These are phyloP conservation scores for Helostoma temminkii DNA, from an alignment of 2,797 vertebrate species.

Conservation along the genomic window DNA sequence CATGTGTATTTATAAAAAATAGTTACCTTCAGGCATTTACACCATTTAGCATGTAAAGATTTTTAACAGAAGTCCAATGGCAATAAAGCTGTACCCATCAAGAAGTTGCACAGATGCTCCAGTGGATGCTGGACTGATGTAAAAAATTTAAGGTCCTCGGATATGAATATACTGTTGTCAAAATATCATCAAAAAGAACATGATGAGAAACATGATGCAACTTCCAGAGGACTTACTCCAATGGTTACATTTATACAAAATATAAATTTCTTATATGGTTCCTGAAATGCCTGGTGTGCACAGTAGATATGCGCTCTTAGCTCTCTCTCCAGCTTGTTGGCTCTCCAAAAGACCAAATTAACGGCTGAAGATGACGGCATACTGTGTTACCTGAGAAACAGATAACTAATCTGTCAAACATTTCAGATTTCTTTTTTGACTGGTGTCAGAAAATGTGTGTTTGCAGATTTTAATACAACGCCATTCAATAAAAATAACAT, in stretches of 20 bases:
- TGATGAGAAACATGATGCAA: conserved; percentile 49
- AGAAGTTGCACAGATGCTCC: conserved; percentile 43
- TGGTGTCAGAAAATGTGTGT: no score
- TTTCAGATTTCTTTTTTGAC: no score
- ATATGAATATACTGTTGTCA: conserved; percentile 55
- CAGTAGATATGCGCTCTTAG: conserved; percentile 10
- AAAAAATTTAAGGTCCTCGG: conserved; percentile 47
- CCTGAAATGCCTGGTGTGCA: neutral
- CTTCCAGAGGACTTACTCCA: conserved; percentile 21
- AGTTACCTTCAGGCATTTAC: conserved; percentile 22
- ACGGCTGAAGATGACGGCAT: conserved; percentile 13
- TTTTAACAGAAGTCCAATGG: conserved; percentile 25
- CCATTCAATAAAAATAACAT: no score
- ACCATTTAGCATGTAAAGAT: conserved; percentile 30
- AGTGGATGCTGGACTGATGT: conserved; percentile 48
- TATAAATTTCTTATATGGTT: conserved; percentile 6
- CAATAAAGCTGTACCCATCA: conserved; percentile 57
- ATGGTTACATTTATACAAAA: conserved; percentile 14
- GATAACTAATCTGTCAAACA: neutral
- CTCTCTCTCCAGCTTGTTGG: conserved; percentile 10
- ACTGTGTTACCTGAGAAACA: conserved; percentile 9
- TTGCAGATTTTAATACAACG: no score
- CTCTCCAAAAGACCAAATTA: conserved; percentile 25
- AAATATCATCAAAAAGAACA: conserved; percentile 25
- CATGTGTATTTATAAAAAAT: no score